A percentile compares a stretch with the other conserved stretches of the same genome.
These are phyloP conservation scores for Geopemphigus sp. DNA, from an alignment of 1,140 invertebrate species.

Conservation along the genomic window DNA sequence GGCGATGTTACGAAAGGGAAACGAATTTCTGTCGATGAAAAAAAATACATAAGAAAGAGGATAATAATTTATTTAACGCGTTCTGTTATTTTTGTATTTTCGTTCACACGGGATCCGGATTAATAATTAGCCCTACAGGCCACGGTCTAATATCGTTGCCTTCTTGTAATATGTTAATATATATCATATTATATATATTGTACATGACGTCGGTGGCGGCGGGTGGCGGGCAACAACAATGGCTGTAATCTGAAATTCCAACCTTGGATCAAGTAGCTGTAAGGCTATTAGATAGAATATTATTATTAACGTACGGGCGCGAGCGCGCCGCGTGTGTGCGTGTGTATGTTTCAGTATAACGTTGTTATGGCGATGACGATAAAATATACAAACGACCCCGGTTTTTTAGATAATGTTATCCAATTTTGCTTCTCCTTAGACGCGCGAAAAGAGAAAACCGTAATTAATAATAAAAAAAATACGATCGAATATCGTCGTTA, in stretches of 20 bases:
- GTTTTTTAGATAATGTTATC: background rate
- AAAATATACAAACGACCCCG: conserved; percentile 2
- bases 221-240: conserved; percentile 20
- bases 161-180: conserved; percentile 41
- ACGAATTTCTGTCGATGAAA: background rate
- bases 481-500: too few species aligned
- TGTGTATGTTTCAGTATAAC: conserved; percentile 5
- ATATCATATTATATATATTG: conserved; percentile 4
- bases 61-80: conserved; percentile 40
- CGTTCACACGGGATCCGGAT: conserved; percentile 46
- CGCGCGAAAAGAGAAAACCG: too few species aligned
- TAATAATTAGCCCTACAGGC: conserved; percentile 48
- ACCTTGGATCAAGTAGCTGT: conserved; percentile 47
- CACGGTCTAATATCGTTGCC: conserved; percentile 26
- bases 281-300: conserved; percentile 37
- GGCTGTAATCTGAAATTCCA: conserved; percentile 47
- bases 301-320: conserved; percentile 1
- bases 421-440: too few species aligned
- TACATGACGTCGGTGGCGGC: background rate
- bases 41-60: conserved; percentile 2
- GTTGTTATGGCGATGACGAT: background rate
- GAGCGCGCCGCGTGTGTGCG: background rate
- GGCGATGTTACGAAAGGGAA: background rate
- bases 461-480: too few species aligned
- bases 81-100: background rate